Evolutionary conservation across 2,797 vertebrate species (phyloP), one percentile per base, ranked within the genome.

Genomic region (Scleropages formosus): DNA sequence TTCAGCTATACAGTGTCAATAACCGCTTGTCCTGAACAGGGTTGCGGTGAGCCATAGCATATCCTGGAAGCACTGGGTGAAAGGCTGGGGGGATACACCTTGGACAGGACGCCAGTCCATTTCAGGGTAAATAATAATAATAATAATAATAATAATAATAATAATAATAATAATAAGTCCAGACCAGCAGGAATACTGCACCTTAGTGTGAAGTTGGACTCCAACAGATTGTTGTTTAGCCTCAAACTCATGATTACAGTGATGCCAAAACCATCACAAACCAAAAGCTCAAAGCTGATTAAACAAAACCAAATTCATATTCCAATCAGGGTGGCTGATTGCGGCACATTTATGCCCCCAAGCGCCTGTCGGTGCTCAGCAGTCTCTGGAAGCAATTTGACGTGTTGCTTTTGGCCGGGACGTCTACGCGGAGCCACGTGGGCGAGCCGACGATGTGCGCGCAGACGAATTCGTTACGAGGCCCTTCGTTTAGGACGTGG

Each of bases 361-460:
- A 51, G 46, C 22, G 22, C 1, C 8, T 53, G 26, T 26, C 13
- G n/a, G 20, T 24, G 15, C 67, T 16, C 22, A 46, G 4, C 53
- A 24, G 16, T 53, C 13, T 27, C 68, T 53, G 68, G 66, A 22
- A 68, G 66, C 51, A 68, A 70, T 70, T 70, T 70, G n/a, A 70
- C 65, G 44, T 67, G 67, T 67, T 47, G 65, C 20, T 47, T 39
- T 47, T 67, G 65, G 65, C 65, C 9, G 39, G 18, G 47, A 67
- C 9, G 65, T 20, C 44, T 8, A 65, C n/a, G 10, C 18, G 4
- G 67, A 67, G 47, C 67, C 8, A 47, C 70, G 22, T 22, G 53
- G 47, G 20, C 44, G 11, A 51, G 67, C 49, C 70, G 53, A 70
- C 47, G 18, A 67, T 44, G 49, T 70, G 51, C 24, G 16, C 56